Evolutionary conservation across 2,888 invertebrate genomes (phyloP).

Genomic region (Chrysodeixis includens): DNA sequence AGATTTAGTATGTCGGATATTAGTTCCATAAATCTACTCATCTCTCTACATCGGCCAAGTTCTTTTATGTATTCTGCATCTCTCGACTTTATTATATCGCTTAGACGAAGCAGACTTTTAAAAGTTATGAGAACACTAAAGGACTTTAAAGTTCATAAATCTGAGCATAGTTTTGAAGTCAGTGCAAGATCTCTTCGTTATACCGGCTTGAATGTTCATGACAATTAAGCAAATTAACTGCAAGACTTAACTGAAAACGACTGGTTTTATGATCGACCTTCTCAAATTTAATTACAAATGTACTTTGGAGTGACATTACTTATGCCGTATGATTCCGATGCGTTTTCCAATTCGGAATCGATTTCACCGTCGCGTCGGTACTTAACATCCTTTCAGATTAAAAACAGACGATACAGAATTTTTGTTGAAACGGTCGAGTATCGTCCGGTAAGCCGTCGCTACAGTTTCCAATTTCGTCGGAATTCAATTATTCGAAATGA

Average conservation of each 20-base stretch:
- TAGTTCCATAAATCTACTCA: slow-evolving; percentile 2
- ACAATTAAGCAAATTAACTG: slow-evolving; percentile 30
- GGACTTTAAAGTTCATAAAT: slow-evolving; percentile 21
- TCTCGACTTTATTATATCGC: background rate
- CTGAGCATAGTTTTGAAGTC: slow-evolving; percentile 14
- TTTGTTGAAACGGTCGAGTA: background rate
- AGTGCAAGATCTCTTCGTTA: slow-evolving; percentile 21
- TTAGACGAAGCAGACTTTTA: background rate
- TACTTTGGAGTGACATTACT: background rate
- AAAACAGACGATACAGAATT: background rate
- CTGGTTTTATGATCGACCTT: background rate
- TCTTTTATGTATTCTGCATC: background rate
- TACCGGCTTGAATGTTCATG: slow-evolving; percentile 19
- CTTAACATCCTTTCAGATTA: background rate
- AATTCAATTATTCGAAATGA: slow-evolving; percentile 39
- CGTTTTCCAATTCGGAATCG: background rate
- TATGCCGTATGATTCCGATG: background rate
- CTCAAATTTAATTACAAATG: background rate
- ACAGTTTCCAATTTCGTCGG: slow-evolving; percentile 18
- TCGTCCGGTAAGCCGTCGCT: slow-evolving; percentile 4
- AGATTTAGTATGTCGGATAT: background rate
- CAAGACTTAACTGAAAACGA: slow-evolving; percentile 15
- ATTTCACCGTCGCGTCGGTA: background rate
- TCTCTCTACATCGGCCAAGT: background rate
- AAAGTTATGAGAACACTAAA: background rate